Percentiles rank a stretch among this genome's conserved stretches.
phyloP scores from a whole-genome alignment of 2,888 invertebrate genomes.

The Tenthredo scrophulariae region DNA sequence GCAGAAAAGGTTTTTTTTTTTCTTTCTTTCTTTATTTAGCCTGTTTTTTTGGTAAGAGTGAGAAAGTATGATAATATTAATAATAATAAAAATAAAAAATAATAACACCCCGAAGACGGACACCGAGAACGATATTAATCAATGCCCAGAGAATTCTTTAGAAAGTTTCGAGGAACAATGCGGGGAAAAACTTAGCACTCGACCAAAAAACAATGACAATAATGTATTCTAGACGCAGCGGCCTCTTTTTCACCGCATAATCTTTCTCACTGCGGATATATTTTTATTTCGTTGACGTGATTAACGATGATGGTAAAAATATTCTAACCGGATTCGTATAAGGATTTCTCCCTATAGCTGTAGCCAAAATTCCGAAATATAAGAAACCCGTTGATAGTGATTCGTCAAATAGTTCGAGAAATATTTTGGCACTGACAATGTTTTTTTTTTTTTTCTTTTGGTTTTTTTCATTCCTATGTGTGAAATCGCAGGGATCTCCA shows the following conservation, averaged over 20 bases:
- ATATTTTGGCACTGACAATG: not conserved
- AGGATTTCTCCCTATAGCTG: not conserved
- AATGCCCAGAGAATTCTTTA: slow-evolving; percentile 41
- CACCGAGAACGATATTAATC: slow-evolving; percentile 44
- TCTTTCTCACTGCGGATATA: slow-evolving; percentile 58
- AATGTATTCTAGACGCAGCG: slow-evolving; percentile 62
- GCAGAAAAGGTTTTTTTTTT: not conserved
- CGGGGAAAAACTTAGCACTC: slow-evolving; percentile 44
- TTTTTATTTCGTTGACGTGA: slow-evolving; percentile 69
- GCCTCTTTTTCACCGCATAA: slow-evolving; percentile 68
- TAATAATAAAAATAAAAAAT: not conserved
- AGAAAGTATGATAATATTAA: not conserved
- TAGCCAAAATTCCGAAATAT: not conserved
- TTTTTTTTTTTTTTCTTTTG: not conserved
- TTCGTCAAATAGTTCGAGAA: not conserved
- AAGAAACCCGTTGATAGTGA: not conserved
- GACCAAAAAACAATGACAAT: slow-evolving; percentile 63
- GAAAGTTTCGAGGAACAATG: slow-evolving; percentile 37
- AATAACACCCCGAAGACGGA: not conserved
- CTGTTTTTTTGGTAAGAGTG: not conserved
- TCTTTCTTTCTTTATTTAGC: too few species aligned
- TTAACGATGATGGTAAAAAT: slow-evolving; percentile 63
- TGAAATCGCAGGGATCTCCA: not conserved
- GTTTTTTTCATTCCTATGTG: not conserved
- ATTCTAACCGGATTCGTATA: not conserved